phyloP scores from a whole-genome alignment of 2,113 vertebrate species.

The Cryptotis parvus region DNA sequence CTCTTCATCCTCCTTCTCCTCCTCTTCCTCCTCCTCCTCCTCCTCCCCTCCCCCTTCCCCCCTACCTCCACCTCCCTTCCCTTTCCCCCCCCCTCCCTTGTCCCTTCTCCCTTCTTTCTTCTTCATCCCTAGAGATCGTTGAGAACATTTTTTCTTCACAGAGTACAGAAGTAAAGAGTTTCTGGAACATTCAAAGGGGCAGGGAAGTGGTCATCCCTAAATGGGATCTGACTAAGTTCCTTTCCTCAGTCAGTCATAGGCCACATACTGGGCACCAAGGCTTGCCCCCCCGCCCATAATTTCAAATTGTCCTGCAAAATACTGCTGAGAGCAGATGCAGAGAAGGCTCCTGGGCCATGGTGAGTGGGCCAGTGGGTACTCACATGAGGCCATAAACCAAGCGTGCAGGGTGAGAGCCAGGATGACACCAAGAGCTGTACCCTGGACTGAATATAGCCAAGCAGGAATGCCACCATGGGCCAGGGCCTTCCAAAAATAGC shows the following conservation, averaged over 20 bases:
- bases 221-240: constrained; percentile 60
- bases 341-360: too few relatives aligned
- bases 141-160: constrained; percentile 75
- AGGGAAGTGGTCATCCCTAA: constrained; percentile 57
- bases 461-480: not conserved
- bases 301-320: too few relatives aligned
- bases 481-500: constrained; percentile 38
- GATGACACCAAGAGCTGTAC: not conserved
- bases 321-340: too few relatives aligned
- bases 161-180: constrained; percentile 84
- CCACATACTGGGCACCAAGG: too few relatives aligned
- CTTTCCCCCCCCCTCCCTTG: too few relatives aligned
- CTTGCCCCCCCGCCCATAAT: not conserved
- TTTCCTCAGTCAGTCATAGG: not conserved
- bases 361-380: not conserved
- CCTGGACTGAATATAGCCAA: not conserved
- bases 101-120: not conserved
- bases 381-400: not conserved
- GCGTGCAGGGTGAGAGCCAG: too few relatives aligned
- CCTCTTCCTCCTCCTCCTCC: too few relatives aligned
- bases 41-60: too few relatives aligned
- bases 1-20: too few relatives aligned
- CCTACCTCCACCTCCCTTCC: too few relatives aligned
- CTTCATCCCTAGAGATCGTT: constrained; percentile 84
- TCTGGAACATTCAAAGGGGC: constrained; percentile 78